phyloP scores from a whole-genome alignment of 2,888 invertebrate genomes.

The Cenopis cana region DNA sequence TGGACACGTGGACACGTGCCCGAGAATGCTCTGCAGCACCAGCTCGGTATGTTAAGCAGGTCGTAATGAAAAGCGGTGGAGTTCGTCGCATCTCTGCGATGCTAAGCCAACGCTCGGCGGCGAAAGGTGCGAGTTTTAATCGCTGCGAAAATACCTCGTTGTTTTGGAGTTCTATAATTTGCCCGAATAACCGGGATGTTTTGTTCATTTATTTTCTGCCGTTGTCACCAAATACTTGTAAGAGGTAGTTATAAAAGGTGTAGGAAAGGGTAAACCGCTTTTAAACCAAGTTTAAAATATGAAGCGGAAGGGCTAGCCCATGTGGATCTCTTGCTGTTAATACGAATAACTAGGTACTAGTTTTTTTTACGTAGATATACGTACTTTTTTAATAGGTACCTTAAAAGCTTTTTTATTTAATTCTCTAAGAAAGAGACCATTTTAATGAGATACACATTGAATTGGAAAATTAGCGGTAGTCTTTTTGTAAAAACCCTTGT shows the following conservation, averaged over 20 bases:
- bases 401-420: too few species aligned
- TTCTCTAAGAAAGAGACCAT: too few species aligned
- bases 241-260: not conserved
- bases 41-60: slow-evolving; percentile 73
- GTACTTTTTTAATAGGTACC: too few species aligned
- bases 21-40: slow-evolving; percentile 52
- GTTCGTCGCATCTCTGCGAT: slow-evolving; percentile 49
- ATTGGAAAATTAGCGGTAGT: not conserved
- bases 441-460: not conserved
- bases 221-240: slow-evolving; percentile 5
- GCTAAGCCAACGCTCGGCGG: slow-evolving; percentile 38
- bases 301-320: not conserved
- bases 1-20: slow-evolving; percentile 55
- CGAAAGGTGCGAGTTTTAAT: slow-evolving; percentile 46
- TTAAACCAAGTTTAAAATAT: not conserved
- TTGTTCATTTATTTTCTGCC: slow-evolving; percentile 21
- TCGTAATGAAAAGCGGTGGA: slow-evolving; percentile 67
- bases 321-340: not conserved
- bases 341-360: too few species aligned
- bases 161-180: slow-evolving; percentile 24
- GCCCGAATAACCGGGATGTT: slow-evolving; percentile 24
- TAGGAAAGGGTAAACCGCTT: not conserved
- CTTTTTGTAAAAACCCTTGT: not conserved
- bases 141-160: slow-evolving; percentile 27
- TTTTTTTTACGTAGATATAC: too few species aligned